Percentiles rank a stretch among this genome's conserved stretches.
Evolutionary conservation across 2,888 invertebrate genomes (phyloP).

Genomic region (Heliconius aoede): DNA sequence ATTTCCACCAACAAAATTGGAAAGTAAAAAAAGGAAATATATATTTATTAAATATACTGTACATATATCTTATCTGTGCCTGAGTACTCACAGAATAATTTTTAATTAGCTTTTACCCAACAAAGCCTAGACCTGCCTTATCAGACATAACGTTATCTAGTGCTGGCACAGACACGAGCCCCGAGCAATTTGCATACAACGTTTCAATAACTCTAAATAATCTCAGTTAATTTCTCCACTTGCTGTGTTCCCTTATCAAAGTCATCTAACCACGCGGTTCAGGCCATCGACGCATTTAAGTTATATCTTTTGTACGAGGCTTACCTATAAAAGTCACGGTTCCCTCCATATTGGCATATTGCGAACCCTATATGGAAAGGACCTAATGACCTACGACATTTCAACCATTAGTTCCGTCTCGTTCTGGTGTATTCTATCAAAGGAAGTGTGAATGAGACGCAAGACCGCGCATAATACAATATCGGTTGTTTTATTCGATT

Average conservation of each 20-base stretch:
- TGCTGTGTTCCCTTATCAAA: constrained; percentile 63
- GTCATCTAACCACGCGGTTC: constrained; percentile 66
- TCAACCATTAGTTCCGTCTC: constrained; percentile 72
- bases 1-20: background rate
- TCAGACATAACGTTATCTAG: constrained; percentile 36
- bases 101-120: constrained; percentile 12
- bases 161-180: constrained; percentile 26
- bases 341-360: constrained; percentile 83
- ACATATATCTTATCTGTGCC: background rate
- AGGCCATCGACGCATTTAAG: constrained; percentile 71
- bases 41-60: background rate
- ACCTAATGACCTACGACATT: constrained; percentile 84
- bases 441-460: constrained; percentile 60
- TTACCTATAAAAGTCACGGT: constrained; percentile 74
- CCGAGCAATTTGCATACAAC: constrained; percentile 47
- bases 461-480: constrained; percentile 77
- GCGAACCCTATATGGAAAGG: constrained; percentile 76
- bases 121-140: constrained; percentile 15
- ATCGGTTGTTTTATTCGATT: constrained; percentile 79
- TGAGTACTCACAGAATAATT: background rate
- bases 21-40: background rate
- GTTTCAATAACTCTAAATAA: constrained; percentile 53
- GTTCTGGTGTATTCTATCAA: constrained; percentile 51
- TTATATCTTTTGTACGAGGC: constrained; percentile 76
- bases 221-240: constrained; percentile 62